Base-by-base conservation (phyloP, 2,888 invertebrate species). In the Parthenolecanium corni region DNA sequence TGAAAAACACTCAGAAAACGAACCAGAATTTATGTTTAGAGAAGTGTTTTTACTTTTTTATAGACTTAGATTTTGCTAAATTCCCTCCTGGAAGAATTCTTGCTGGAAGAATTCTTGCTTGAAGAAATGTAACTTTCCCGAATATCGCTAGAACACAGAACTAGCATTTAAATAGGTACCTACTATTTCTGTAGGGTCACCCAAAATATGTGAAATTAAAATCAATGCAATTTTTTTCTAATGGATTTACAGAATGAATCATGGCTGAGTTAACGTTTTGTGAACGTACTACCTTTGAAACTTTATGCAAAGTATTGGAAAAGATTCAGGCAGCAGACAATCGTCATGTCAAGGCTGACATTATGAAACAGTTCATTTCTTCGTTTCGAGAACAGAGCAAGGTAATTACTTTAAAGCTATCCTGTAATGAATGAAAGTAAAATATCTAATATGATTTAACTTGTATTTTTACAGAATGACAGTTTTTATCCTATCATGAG, bases 401-500 rank as follows among this genome's bases (percentile, higher is more conserved):
- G 64, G 74, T 74, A 75, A 70, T 71, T 18, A 23, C 18, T 23
- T 20, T 20, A 12, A 16, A 21, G 12, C 14, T 44, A 25, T 20
- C 24, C n/a, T 20, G n/a, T 38, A 44, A 44, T 44, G 6, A 2
- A 20, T 3, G 2, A 44, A 2, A 44, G 16, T 44, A 44, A 18
- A 16, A 49, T 49, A 14, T 88, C 66, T 84, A 74, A 78, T n/a
- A n/a, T n/a, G n/a, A n/a, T n/a, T 62, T 46, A 51, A 21, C 24
- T 56, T 14, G 4, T 3, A 66, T 66, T 42, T 66, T 75, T 78
- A 68, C 73, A 82, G 78, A 76, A 78, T 66, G 64, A 62, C 6
- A 74, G 78, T 65, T 78, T 85, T 65, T 91, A 82, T 73, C 83
- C 88, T 6, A 78, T 89, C 46, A 71, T 95, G 68, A 79, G 94